These are phyloP conservation scores for Sycophila sp. DNA, from an alignment of 1,140 invertebrate species.

Conservation along the genomic window DNA sequence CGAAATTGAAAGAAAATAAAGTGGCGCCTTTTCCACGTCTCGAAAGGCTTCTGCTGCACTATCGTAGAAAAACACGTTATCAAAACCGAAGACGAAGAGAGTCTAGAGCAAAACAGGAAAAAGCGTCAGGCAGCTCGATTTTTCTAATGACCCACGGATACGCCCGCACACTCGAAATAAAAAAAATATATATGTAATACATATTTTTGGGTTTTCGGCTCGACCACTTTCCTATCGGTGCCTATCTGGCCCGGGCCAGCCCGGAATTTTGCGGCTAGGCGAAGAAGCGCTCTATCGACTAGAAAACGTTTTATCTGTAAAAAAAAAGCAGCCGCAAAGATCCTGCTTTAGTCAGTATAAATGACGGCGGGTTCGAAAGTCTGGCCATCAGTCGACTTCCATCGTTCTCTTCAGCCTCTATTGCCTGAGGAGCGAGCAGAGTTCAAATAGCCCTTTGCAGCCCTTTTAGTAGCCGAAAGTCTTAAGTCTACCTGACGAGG, in stretches of 20 bases:
- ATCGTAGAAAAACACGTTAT: neutral
- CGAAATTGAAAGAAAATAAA: no score
- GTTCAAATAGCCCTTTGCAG: neutral
- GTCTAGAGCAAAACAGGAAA: neutral
- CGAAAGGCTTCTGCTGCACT: neutral
- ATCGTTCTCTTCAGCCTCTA: neutral
- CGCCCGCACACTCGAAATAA: no score
- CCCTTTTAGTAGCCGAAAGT: neutral
- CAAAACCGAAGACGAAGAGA: neutral
- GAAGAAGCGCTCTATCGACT: neutral
- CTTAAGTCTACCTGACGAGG: neutral
- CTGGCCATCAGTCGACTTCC: neutral
- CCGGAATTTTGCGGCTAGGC: conserved; percentile 14
- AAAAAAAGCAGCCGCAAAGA: conserved; percentile 6
- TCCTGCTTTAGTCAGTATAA: conserved; percentile 22
- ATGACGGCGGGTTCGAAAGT: neutral
- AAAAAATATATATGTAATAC: no score
- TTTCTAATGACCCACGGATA: neutral
- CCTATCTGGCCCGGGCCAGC: neutral
- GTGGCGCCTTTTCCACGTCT: no score
- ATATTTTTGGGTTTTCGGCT: neutral
- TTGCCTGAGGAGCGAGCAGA: neutral
- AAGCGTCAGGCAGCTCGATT: neutral
- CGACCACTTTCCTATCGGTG: neutral
- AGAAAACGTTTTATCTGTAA: neutral